Evolutionary conservation across 2,888 invertebrate genomes (phyloP), one percentile per base, ranked within the genome.

Genomic region (Gastracanthus pulcherrimus): DNA sequence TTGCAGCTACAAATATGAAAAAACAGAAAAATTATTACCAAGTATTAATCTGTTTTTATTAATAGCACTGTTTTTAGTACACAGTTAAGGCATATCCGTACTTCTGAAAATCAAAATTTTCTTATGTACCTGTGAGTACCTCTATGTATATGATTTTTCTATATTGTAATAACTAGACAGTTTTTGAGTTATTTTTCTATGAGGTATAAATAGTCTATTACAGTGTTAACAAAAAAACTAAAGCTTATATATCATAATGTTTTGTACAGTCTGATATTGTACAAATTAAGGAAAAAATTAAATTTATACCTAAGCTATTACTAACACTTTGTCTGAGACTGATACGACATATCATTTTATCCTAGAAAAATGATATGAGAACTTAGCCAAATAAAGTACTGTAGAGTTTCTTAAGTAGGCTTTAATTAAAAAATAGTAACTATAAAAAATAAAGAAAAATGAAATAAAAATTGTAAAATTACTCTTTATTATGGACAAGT

Each of bases 321-420:
- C 36, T 36, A 70, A 85, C 71, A 78, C 67, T 83, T 75, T 84
- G 82, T 77, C 80, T 74, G 88, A 88, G 87, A 88, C 86, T 88
- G 87, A 89, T 84, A 85, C 78, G 80, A 81, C 86, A 87, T 87
- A 87, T 87, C 86, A 80, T 85, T 85, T 67, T 83, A 82, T 85
- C 81, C 74, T 84, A 76, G 34, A 51, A 79, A 69, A 82, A 72
- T 84, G 66, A 82, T 84, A 80, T 84, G 82, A 82, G 82, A 62
- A 87, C 80, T 82, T 77, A 70, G 70, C 70, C 41, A 72, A 66
- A 72, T 62, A 38, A 64, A 71, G 26, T 64, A 71, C n/a, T 11
- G 11, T 79, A 66, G 67, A 79, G n/a, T 81, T 82, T 72, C 38
- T 51, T 51, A 34, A 64, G 16, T 38, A 74, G 45, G 51, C 34